Evolutionary conservation across 1,140 invertebrate species (phyloP).

Genomic region (Drosophila navojoa): DNA sequence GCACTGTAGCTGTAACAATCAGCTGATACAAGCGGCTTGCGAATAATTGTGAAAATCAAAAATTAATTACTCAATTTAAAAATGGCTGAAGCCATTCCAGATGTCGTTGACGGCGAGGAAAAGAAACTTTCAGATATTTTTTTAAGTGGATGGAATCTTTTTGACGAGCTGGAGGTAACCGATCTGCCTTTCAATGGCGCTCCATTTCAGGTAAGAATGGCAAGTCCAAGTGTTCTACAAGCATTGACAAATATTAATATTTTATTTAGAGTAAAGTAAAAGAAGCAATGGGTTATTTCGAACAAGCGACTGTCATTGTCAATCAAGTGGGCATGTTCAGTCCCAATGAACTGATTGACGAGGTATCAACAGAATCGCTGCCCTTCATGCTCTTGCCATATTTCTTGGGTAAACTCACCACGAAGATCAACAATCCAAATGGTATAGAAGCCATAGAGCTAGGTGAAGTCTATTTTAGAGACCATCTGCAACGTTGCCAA

Average conservation of each 20-base stretch:
- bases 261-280: slow-evolving; percentile 87
- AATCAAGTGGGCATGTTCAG: slow-evolving; percentile 93
- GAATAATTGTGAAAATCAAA: not conserved
- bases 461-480: slow-evolving; percentile 92
- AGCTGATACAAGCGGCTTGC: slow-evolving; percentile 38
- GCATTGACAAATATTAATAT: not conserved
- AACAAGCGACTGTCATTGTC: slow-evolving; percentile 91
- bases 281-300: slow-evolving; percentile 89
- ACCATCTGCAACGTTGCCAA: slow-evolving; percentile 92
- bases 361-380: slow-evolving; percentile 92
- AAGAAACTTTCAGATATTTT: slow-evolving; percentile 85
- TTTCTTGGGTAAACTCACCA: slow-evolving; percentile 89
- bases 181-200: slow-evolving; percentile 86
- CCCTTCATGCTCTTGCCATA: slow-evolving; percentile 93
- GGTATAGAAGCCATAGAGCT: slow-evolving; percentile 89
- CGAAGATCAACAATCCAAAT: slow-evolving; percentile 86
- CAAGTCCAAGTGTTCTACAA: not conserved
- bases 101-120: slow-evolving; percentile 42
- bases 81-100: slow-evolving; percentile 57
- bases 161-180: slow-evolving; percentile 85
- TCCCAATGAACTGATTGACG: slow-evolving; percentile 93
- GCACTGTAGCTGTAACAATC: slow-evolving; percentile 7
- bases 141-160: slow-evolving; percentile 86
- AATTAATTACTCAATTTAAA: slow-evolving; percentile 1
- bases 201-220: slow-evolving; percentile 85